Conservation (phyloP, 2,888 invertebrate species). For the Phymatocera aterrima region DNA sequence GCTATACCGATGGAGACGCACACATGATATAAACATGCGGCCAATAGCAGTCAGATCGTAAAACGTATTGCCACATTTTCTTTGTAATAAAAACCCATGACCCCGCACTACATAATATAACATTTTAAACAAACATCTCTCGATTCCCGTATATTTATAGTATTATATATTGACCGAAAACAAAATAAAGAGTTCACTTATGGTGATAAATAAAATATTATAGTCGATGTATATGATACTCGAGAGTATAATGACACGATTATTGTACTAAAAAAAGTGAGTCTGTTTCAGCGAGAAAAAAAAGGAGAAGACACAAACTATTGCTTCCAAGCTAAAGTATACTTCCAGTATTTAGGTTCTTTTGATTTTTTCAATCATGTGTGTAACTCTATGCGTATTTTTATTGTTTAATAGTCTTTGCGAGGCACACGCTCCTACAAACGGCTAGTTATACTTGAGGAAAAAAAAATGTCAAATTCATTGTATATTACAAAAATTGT, state of each 20-base stretch:
- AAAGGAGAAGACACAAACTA: too few species aligned
- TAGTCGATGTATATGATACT: too few species aligned
- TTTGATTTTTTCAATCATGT: background rate
- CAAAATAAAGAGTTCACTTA: background rate
- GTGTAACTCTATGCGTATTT: background rate
- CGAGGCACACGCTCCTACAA: constrained; percentile 29
- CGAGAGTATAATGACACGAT: too few species aligned
- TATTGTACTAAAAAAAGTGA: too few species aligned
- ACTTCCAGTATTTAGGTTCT: background rate
- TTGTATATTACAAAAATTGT: constrained; percentile 38
- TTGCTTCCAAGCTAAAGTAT: too few species aligned
- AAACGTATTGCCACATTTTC: background rate
- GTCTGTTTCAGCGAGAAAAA: too few species aligned
- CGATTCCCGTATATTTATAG: too few species aligned
- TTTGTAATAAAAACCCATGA: too few species aligned
- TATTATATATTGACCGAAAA: background rate
- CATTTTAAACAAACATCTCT: too few species aligned
- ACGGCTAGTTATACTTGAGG: background rate
- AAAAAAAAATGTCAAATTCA: background rate
- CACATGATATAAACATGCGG: too few species aligned
- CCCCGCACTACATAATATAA: background rate
- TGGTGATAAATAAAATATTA: too few species aligned
- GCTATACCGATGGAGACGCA: background rate
- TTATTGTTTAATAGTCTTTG: constrained; percentile 24
- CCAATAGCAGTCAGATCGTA: background rate